Percentiles rank a stretch among this genome's conserved stretches.
Conservation (phyloP, 2,113 vertebrate genomes). For the Oncorhynchus keta region DNA sequence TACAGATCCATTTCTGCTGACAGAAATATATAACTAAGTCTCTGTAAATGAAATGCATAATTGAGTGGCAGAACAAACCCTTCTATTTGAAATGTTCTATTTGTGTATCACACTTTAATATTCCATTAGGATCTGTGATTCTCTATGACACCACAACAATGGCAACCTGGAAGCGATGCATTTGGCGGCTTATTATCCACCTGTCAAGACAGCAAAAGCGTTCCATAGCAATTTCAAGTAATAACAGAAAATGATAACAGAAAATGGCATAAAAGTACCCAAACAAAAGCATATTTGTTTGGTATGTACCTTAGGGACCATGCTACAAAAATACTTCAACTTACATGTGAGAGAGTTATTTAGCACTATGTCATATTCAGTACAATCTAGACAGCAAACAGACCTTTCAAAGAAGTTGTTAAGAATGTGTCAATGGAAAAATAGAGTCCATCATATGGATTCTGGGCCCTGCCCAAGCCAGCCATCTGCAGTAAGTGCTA, state of each 20-base stretch:
- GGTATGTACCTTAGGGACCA: neutral
- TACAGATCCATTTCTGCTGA: slow-evolving; percentile 4
- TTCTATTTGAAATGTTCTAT: slow-evolving; percentile 1
- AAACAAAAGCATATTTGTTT: neutral
- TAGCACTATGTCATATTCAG: too few species aligned
- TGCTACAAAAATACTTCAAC: neutral
- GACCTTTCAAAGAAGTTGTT: too few species aligned
- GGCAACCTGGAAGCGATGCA: neutral
- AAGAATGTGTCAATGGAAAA: too few species aligned
- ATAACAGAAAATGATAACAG: too few species aligned
- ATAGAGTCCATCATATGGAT: too few species aligned
- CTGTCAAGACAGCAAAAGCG: neutral
- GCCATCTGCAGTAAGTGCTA: too few species aligned
- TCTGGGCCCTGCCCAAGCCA: too few species aligned
- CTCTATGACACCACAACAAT: neutral
- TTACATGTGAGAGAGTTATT: neutral
- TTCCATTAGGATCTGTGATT: slow-evolving; percentile 21
- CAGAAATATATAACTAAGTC: slow-evolving; percentile 17
- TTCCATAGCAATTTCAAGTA: neutral
- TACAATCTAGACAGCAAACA: too few species aligned
- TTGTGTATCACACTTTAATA: slow-evolving; percentile 1
- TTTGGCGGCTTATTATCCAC: slow-evolving; percentile 3
- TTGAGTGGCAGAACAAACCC: slow-evolving; percentile 14
- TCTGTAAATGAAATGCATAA: slow-evolving; percentile 22
- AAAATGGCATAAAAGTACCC: neutral